A percentile compares a stretch with the other conserved stretches of the same genome.
Evolutionary conservation across 35 echinoderm and acorn worm species (phyloP).

Genomic region (Chiridota heheva): DNA sequence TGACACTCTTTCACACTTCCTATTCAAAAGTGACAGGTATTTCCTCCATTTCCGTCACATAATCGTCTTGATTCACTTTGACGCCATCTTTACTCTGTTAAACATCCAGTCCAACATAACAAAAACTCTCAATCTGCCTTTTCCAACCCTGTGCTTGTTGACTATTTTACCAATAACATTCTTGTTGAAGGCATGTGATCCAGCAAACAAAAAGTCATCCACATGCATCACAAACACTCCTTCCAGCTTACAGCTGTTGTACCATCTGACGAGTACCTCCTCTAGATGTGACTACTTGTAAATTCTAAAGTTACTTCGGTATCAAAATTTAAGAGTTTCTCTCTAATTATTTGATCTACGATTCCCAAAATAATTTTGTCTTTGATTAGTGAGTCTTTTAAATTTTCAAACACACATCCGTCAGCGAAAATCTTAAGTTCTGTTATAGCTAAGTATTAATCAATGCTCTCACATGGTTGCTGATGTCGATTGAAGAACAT

Average conservation of each 20-base stretch:
- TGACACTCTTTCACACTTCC: slow-evolving; percentile 28
- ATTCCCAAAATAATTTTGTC: no score
- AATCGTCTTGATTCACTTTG: slow-evolving; percentile 20
- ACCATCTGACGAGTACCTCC: slow-evolving; percentile 1
- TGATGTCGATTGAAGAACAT: no score
- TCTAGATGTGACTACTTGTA: background rate
- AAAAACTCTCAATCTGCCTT: slow-evolving; percentile 22
- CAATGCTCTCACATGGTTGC: no score
- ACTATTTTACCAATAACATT: slow-evolving; percentile 23
- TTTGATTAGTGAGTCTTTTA: no score
- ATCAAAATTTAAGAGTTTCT: no score
- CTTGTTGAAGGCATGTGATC: slow-evolving; percentile 20
- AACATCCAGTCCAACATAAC: slow-evolving; percentile 25
- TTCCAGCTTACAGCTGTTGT: background rate
- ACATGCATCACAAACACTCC: slow-evolving; percentile 21
- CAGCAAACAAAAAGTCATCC: slow-evolving; percentile 44
- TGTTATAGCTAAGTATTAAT: no score
- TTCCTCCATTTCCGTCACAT: slow-evolving; percentile 35
- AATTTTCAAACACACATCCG: no score
- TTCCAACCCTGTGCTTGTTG: slow-evolving; percentile 46
- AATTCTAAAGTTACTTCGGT: no score
- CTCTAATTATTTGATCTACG: no score
- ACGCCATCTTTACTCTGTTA: slow-evolving; percentile 22
- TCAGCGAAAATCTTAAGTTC: no score
- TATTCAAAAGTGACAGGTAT: background rate